These are phyloP conservation scores for Morpho deidamia DNA, from an alignment of 2,888 invertebrate genomes.

Conservation along the genomic window DNA sequence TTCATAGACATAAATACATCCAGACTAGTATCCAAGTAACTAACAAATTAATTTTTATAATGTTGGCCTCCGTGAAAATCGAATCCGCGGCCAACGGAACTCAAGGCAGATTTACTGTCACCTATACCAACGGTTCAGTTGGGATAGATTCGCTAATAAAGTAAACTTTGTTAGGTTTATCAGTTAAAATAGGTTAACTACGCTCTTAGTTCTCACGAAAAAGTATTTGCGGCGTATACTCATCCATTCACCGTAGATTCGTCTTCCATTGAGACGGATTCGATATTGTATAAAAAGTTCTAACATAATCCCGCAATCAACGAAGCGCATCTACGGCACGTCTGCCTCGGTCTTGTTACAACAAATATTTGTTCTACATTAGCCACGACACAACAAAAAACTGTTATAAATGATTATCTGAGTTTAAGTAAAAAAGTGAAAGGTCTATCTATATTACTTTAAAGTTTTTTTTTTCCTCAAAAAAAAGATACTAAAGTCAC, in stretches of 20 bases:
- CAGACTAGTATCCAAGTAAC: too few relatives aligned
- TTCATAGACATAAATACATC: too few relatives aligned
- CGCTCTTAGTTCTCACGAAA: too few relatives aligned
- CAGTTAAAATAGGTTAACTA: too few relatives aligned
- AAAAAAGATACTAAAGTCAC: too few relatives aligned
- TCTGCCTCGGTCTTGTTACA: slow-evolving; percentile 46
- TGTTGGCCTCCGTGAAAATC: too few relatives aligned
- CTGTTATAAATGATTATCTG: slow-evolving; percentile 6
- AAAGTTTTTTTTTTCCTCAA: not conserved
- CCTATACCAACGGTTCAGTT: not conserved
- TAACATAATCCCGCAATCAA: slow-evolving; percentile 30
- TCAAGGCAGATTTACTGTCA: too few relatives aligned
- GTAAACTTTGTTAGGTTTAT: too few relatives aligned
- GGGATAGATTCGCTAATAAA: not conserved
- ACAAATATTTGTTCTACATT: slow-evolving; percentile 55
- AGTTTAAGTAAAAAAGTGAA: slow-evolving; percentile 19
- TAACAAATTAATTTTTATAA: too few relatives aligned
- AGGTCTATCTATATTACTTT: not conserved
- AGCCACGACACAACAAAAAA: slow-evolving; percentile 29
- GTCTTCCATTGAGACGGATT: slow-evolving; percentile 1
- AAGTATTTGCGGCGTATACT: too few relatives aligned
- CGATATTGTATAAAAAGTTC: slow-evolving; percentile 27
- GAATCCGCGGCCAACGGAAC: too few relatives aligned
- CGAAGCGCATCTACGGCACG: slow-evolving; percentile 36
- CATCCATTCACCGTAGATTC: too few relatives aligned